A percentile compares a stretch with the other conserved stretches of the same genome.
These are phyloP conservation scores for Dryococelus australis DNA, from an alignment of 2,888 invertebrate genomes.

Conservation along the genomic window DNA sequence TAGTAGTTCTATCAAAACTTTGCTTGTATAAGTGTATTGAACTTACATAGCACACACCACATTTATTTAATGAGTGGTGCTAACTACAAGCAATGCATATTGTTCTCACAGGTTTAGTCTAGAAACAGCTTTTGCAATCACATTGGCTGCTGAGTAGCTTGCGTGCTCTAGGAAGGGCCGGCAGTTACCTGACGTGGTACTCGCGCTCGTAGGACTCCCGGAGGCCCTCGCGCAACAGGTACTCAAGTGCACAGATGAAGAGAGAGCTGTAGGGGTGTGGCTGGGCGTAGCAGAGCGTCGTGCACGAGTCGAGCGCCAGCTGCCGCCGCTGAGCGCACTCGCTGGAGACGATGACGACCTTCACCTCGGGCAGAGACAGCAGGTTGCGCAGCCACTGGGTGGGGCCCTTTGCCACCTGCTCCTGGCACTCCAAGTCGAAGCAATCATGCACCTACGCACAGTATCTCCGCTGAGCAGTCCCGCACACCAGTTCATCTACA, in stretches of 20 bases:
- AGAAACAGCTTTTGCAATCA: no score
- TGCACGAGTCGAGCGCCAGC: slow-evolving; percentile 34
- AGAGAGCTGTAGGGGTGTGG: neutral
- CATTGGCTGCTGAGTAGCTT: no score
- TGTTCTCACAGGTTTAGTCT: no score
- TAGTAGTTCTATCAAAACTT: no score
- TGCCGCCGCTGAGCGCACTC: slow-evolving; percentile 45
- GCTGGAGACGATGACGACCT: slow-evolving; percentile 47
- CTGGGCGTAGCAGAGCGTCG: neutral
- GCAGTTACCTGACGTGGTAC: neutral
- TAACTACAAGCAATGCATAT: no score
- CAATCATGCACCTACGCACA: slow-evolving; percentile 51
- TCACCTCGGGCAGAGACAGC: slow-evolving; percentile 43
- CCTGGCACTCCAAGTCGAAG: slow-evolving; percentile 46
- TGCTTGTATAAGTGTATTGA: no score
- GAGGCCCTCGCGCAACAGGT: neutral
- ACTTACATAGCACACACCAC: no score
- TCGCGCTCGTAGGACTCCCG: neutral
- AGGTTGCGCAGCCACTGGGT: slow-evolving; percentile 48
- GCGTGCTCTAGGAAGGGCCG: neutral
- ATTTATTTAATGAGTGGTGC: no score
- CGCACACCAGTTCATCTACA: no score
- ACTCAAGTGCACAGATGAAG: neutral
- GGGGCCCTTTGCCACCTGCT: slow-evolving; percentile 46
- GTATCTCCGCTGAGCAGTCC: no score